Conservation (phyloP, 2,888 invertebrate species). For the Lucinisca nassula region DNA sequence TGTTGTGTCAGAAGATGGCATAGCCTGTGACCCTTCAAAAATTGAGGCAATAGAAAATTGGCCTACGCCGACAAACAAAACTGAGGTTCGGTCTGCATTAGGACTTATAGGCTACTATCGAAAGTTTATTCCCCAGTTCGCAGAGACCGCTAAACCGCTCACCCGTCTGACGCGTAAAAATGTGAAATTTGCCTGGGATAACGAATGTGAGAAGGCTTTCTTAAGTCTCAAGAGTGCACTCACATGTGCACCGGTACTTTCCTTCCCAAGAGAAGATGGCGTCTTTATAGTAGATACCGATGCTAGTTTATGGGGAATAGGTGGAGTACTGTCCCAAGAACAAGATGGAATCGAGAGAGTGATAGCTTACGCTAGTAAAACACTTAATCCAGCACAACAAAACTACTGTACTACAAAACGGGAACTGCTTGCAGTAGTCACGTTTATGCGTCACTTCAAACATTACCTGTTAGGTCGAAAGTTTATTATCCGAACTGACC, state of each 20-base stretch:
- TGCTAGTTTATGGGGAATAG: background rate
- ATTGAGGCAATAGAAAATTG: conserved; percentile 9
- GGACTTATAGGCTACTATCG: conserved; percentile 27
- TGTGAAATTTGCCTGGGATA: conserved; percentile 3
- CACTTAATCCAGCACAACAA: conserved; percentile 5
- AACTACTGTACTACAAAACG: conserved; percentile 37
- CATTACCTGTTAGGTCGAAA: conserved; percentile 30
- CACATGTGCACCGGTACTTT: background rate
- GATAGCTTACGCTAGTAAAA: conserved; percentile 16
- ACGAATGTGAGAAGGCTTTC: background rate
- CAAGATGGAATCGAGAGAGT: conserved; percentile 21
- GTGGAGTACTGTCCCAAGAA: conserved; percentile 27
- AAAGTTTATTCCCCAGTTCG: conserved; percentile 3
- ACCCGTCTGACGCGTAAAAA: conserved; percentile 12
- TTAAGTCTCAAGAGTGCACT: background rate
- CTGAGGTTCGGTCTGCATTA: conserved; percentile 17
- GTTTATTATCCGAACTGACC: conserved; percentile 24
- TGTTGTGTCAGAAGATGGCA: conserved; percentile 1
- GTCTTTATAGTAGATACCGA: conserved; percentile 27
- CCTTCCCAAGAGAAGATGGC: conserved; percentile 3
- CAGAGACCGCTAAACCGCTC: conserved; percentile 9
- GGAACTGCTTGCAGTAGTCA: conserved; percentile 29
- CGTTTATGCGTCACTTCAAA: conserved; percentile 19
- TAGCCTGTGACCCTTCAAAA: conserved; percentile 16
- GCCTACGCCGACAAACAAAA: conserved; percentile 5